A percentile compares a stretch with the other conserved stretches of the same genome.
phyloP scores from a whole-genome alignment of 2,113 vertebrate genomes.

The Oplegnathus fasciatus region DNA sequence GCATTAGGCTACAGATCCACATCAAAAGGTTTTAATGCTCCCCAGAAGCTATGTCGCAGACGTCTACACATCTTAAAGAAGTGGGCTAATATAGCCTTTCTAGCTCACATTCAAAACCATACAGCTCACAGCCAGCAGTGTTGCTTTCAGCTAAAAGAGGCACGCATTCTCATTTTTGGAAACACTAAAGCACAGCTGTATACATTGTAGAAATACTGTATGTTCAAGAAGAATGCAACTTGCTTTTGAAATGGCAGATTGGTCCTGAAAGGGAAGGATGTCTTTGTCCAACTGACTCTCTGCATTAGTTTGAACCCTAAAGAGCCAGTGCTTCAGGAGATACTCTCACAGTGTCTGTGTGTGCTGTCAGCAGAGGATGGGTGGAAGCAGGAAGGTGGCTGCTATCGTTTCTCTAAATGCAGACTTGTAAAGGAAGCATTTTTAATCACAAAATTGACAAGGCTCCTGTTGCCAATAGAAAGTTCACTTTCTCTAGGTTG shows the following conservation, averaged over 20 bases:
- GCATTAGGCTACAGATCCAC: slow-evolving; percentile 65
- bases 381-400: not conserved
- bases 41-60: slow-evolving; percentile 67
- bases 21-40: slow-evolving; percentile 71
- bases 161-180: slow-evolving; percentile 30
- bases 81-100: slow-evolving; percentile 21
- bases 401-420: not conserved
- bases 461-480: not conserved
- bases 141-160: slow-evolving; percentile 36
- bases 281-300: slow-evolving; percentile 62
- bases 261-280: slow-evolving; percentile 31
- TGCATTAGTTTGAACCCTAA: slow-evolving; percentile 43
- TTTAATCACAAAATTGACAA: not conserved
- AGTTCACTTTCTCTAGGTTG: not conserved
- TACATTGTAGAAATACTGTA: slow-evolving; percentile 29
- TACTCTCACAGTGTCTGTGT: slow-evolving; percentile 5
- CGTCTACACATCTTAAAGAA: slow-evolving; percentile 59
- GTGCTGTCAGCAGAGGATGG: slow-evolving; percentile 3
- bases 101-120: slow-evolving; percentile 31
- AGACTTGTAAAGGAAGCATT: not conserved
- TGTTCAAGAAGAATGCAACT: slow-evolving; percentile 34
- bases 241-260: slow-evolving; percentile 41
- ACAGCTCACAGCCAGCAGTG: not conserved
- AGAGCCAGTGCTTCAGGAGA: slow-evolving; percentile 36
- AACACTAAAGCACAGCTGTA: slow-evolving; percentile 16